Conservation (phyloP, 2,888 invertebrate genomes). For the Limnephilus lunatus region DNA sequence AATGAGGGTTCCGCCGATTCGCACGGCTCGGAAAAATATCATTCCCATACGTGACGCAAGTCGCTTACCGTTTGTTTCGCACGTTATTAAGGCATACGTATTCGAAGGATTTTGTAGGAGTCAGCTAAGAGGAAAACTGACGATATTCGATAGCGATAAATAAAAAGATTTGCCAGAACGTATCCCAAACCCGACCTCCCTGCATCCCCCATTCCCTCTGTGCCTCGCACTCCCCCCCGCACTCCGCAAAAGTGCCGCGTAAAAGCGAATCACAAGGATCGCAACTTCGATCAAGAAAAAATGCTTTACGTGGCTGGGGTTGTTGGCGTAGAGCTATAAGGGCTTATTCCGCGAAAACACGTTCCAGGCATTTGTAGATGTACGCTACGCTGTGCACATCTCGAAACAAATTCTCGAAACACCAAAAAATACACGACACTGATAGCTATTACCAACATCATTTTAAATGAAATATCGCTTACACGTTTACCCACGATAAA, state of each 20-base stretch:
- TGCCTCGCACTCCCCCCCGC: conserved; percentile 30
- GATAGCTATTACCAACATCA: background rate
- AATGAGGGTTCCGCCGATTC: conserved; percentile 44
- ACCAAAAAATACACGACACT: conserved; percentile 26
- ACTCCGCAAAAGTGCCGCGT: conserved; percentile 48
- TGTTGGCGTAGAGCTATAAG: conserved; percentile 6
- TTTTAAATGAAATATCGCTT: conserved; percentile 1
- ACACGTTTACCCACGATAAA: background rate
- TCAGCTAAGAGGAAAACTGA: conserved; percentile 50
- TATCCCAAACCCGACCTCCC: conserved; percentile 2
- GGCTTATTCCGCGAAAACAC: conserved; percentile 50
- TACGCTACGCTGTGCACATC: conserved; percentile 32
- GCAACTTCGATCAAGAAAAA: conserved; percentile 40
- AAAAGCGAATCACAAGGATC: conserved; percentile 39
- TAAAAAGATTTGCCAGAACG: conserved; percentile 49
- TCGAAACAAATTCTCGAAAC: conserved; percentile 34
- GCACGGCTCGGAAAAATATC: conserved; percentile 52
- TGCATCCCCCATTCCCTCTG: conserved; percentile 28
- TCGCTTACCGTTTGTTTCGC: conserved; percentile 49
- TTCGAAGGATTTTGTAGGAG: conserved; percentile 47
- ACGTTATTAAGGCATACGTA: conserved; percentile 49
- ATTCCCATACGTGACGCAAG: conserved; percentile 57
- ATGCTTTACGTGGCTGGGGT: conserved; percentile 35
- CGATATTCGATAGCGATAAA: conserved; percentile 55
- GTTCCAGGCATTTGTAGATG: conserved; percentile 41